Evolutionary conservation across 2,113 vertebrate genomes (phyloP).

Genomic region (Panthera leo): DNA sequence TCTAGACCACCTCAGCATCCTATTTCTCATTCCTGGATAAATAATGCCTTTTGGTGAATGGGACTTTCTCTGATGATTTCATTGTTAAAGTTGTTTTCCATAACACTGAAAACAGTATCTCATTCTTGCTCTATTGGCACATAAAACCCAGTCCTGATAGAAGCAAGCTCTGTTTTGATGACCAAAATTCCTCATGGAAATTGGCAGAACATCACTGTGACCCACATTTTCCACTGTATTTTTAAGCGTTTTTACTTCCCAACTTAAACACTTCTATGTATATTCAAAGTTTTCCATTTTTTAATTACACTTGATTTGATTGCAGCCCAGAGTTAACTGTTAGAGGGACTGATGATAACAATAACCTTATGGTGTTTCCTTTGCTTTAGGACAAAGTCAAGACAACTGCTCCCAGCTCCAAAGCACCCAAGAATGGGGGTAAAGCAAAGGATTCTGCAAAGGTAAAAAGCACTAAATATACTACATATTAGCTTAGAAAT

Average conservation of each 20-base stretch:
- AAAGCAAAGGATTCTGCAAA: slow-evolving; percentile 80
- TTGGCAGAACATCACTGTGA: neutral
- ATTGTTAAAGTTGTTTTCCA: neutral
- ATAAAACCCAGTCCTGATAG: neutral
- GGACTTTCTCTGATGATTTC: neutral
- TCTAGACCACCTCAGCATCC: neutral
- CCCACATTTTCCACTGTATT: neutral
- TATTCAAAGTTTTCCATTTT: neutral
- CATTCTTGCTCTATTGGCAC: neutral
- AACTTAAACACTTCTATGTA: neutral
- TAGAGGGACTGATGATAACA: neutral
- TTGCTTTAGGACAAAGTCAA: slow-evolving; percentile 83
- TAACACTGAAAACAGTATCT: neutral
- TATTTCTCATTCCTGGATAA: neutral
- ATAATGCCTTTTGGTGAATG: neutral
- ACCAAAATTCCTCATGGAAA: neutral
- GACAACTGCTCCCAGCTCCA: slow-evolving; percentile 70
- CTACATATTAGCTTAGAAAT: neutral
- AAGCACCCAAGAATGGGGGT: slow-evolving; percentile 73
- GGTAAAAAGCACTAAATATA: slow-evolving; percentile 66
- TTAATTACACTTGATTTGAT: neutral
- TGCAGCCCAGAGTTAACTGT: neutral
- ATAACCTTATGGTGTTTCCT: slow-evolving; percentile 21
- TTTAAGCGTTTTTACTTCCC: neutral
- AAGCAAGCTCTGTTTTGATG: neutral